A percentile compares a stretch with the other conserved stretches of the same genome.
Conservation (phyloP, 2,113 vertebrate genomes). For the Hippoglossus stenolepis region DNA sequence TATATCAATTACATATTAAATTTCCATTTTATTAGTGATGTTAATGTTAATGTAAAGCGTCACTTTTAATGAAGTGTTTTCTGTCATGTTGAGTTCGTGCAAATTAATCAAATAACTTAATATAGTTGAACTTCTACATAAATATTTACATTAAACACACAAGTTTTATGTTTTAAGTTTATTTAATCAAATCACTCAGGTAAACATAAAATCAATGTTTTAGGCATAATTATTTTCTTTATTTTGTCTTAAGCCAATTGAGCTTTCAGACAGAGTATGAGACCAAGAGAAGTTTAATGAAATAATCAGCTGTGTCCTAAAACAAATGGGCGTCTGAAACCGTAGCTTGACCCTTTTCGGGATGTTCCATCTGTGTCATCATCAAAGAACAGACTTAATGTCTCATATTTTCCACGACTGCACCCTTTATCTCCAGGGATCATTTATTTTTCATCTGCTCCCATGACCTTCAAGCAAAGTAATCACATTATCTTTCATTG, state of each 20-base stretch:
- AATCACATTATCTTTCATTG: conserved; percentile 7
- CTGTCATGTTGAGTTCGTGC: no score
- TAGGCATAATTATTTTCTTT: neutral
- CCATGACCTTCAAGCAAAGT: conserved; percentile 50
- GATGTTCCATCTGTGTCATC: conserved; percentile 51
- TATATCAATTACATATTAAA: no score
- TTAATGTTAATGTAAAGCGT: no score
- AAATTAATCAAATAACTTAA: no score
- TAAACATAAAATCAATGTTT: no score
- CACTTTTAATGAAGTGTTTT: no score
- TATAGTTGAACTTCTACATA: no score
- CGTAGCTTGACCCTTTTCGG: conserved; percentile 24
- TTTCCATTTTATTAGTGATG: no score
- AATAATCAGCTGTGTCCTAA: conserved; percentile 4
- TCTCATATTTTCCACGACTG: conserved; percentile 73
- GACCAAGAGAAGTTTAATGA: neutral
- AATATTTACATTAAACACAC: no score
- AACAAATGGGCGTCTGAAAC: conserved; percentile 3
- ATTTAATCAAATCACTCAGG: no score
- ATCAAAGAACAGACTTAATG: conserved; percentile 58
- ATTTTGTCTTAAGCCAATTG: neutral
- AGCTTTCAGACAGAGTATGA: neutral
- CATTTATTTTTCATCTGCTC: conserved; percentile 37
- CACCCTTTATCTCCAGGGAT: conserved; percentile 60
- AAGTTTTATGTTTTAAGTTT: no score